Percentiles rank a stretch among this genome's conserved stretches.
phyloP scores from a whole-genome alignment of 2,113 vertebrate genomes.

The Sialia sialis region DNA sequence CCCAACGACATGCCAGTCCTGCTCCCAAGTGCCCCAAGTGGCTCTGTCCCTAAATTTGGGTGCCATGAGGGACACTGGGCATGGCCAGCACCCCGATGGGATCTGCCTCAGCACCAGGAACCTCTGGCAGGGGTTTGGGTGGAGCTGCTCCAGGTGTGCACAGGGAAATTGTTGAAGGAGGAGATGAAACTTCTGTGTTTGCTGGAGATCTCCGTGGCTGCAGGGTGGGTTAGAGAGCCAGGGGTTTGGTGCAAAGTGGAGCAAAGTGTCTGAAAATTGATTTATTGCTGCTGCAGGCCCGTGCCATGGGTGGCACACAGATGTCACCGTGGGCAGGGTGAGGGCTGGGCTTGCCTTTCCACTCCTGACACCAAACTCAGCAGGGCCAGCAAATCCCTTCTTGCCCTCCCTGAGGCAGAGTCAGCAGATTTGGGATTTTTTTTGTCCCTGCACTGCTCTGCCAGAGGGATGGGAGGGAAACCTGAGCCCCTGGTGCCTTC shows the following conservation, averaged over 20 bases:
- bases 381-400: background rate
- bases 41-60: background rate
- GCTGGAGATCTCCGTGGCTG: fast-evolving
- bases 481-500: background rate
- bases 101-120: background rate
- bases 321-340: fast-evolving
- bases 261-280: background rate
- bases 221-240: background rate
- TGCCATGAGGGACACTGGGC: background rate
- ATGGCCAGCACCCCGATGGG: background rate
- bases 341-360: background rate
- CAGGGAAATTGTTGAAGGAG: background rate
- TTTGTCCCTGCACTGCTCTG: background rate
- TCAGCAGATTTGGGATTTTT: background rate
- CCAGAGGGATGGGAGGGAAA: background rate
- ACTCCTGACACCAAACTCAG: fast-evolving
- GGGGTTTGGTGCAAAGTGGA: background rate
- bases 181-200: background rate
- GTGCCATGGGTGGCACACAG: fast-evolving
- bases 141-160: fast-evolving
- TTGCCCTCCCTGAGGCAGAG: background rate
- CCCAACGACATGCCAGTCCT: background rate
- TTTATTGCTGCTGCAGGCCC: background rate
- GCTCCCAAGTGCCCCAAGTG: fast-evolving
- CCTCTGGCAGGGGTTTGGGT: background rate